Percentiles rank a stretch among this genome's conserved stretches.
Evolutionary conservation across 2,888 invertebrate species (phyloP).

Genomic region (Bruchidius siliquastri): DNA sequence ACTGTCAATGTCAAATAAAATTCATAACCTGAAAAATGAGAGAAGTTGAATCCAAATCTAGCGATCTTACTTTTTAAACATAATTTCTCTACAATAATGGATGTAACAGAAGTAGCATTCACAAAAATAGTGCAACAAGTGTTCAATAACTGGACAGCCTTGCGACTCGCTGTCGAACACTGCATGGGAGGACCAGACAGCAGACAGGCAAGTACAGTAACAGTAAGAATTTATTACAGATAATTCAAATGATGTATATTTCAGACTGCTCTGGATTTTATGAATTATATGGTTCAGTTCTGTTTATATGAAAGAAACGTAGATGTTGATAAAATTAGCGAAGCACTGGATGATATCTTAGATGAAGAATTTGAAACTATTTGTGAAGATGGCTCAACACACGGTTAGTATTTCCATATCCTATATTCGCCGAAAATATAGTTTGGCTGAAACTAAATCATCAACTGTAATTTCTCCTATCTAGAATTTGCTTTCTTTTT

Average conservation of each 20-base stretch:
- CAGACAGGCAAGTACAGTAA: constrained; percentile 53
- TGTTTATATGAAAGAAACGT: constrained; percentile 56
- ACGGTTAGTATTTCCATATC: constrained; percentile 46
- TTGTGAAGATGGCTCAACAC: constrained; percentile 66
- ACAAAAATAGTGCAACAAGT: constrained; percentile 61
- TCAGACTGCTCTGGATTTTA: constrained; percentile 60
- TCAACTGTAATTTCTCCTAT: too few relatives aligned
- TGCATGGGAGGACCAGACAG: constrained; percentile 68
- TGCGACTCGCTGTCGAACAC: constrained; percentile 69
- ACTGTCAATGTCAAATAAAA: background rate
- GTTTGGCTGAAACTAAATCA: too few relatives aligned
- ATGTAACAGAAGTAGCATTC: constrained; percentile 48
- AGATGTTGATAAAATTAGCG: constrained; percentile 57
- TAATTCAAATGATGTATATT: constrained; percentile 17
- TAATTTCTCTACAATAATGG: background rate
- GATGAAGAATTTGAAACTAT: constrained; percentile 70
- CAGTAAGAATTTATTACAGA: too few relatives aligned
- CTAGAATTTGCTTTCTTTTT: background rate
- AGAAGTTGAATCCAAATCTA: background rate
- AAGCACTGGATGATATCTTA: constrained; percentile 65
- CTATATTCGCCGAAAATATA: too few relatives aligned
- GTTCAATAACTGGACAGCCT: constrained; percentile 68
- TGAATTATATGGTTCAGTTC: constrained; percentile 60
- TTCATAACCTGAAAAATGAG: background rate
- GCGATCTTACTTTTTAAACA: too few relatives aligned